Base-by-base conservation (phyloP, 1,140 invertebrate genomes). In the Drosophila arizonae region DNA sequence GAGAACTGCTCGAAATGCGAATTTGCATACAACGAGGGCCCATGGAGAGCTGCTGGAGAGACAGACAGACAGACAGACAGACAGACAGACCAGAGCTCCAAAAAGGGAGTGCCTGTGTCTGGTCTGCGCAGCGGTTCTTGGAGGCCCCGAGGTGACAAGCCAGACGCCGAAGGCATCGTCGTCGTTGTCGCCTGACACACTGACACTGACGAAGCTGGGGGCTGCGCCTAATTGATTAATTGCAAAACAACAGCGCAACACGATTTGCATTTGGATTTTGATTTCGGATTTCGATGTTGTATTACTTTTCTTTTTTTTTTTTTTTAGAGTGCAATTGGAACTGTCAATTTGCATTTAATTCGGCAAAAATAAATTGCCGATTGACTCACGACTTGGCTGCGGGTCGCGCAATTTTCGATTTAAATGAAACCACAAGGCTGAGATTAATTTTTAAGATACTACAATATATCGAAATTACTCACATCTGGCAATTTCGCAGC, bases 261-360 rank as follows among this genome's bases (percentile, higher is more conserved):
- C 82, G 82, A 86, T 86, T 86, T 86, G 82, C 82, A 86, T 86
- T 87, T 81, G 76, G 82, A 76, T 84, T 76, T 81, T 51, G 71
- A 75, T 79, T 72, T 78, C 56, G 56, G 36, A 72, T 80, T 81
- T 75, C 74, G 74, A 78, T 78, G n/a, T 30, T 45, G 43, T 24
- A 24, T 45, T 45, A 3, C 11, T 43, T n/a, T 13, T 46, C 6
- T 0, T 8, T 45, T 13, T 2, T 45, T 61, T 78, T 81, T 33
- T 2, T 77, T 73, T 24, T 24, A 24, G 79, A 86, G 78, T 86
- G 82, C 84, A 86, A 86, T 86, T 87, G 79, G 82, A 86, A 82
- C 82, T 86, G 82, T 86, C 82, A 86, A 87, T 86, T 86, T 86
- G 82, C 82, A 86, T 86, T 86, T 87, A 86, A 86, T 86, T 86